phyloP scores from a whole-genome alignment of 1,140 invertebrate species.

The Penaeus japonicus region DNA sequence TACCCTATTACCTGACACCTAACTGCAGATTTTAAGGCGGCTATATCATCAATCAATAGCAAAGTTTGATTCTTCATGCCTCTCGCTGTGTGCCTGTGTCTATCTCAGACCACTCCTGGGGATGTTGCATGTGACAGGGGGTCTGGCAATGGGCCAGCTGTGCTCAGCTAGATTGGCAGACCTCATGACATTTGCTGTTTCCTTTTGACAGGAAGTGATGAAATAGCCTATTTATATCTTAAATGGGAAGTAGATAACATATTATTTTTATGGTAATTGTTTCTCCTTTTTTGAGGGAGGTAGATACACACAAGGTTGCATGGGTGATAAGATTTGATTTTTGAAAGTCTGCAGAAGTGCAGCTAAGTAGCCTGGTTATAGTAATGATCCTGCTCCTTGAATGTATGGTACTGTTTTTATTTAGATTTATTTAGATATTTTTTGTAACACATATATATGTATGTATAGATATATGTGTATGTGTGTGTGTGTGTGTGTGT shows the following conservation, averaged over 20 bases:
- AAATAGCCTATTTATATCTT: background rate
- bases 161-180: background rate
- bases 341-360: no score
- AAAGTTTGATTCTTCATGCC: background rate
- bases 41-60: no score
- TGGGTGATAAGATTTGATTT: no score
- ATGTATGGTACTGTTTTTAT: background rate
- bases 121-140: constrained; percentile 29
- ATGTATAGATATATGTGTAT: constrained; percentile 24
- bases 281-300: no score
- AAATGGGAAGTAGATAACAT: background rate
- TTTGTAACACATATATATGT: constrained; percentile 10
- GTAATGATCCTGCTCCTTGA: no score
- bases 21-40: no score
- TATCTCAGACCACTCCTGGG: constrained; percentile 10
- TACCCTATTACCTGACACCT: no score
- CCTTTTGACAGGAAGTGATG: constrained; percentile 20
- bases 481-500: constrained; percentile 13
- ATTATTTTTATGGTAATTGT: no score
- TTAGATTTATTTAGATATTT: background rate
- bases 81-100: constrained; percentile 4
- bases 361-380: no score
- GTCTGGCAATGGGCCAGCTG: constrained; percentile 19
- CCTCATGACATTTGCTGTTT: constrained; percentile 25
- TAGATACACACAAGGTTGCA: no score